Base-by-base conservation (phyloP, 2,113 vertebrate species). In the Tyto alba region DNA sequence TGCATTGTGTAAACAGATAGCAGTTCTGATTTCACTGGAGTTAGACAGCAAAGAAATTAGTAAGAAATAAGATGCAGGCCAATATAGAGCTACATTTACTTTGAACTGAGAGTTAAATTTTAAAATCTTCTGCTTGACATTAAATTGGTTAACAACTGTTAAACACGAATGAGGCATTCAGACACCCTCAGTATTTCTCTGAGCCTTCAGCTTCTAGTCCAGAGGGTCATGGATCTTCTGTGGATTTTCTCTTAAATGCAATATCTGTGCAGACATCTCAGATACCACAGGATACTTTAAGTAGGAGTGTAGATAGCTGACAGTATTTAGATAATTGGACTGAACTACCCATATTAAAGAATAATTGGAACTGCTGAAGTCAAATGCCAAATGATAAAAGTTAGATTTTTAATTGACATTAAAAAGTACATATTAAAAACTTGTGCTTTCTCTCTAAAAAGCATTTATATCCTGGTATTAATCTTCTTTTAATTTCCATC, bases 131-230 rank as follows among this genome's bases (percentile, higher is more conserved):
- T 63, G 7, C 16, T 91, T 82, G 32, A 38, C 8, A 53, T 14
- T 25, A 83, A 56, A 60, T 83, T 82, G 75, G 10, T 48, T 69
- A 72, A 59, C 16, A 76, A 40, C 40, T 74, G 12, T 48, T 41
- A 78, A 47, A 94, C 16, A 5, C 69, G 9, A 53, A 80, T 32
- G 59, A 91, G 43, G 9, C 23, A 50, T 78, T 75, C 32, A 88
- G 27, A 59, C 2, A 29, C 3, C 1, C 4, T n/a, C 0, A 0
- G 9, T 62, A 57, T 43, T 78, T 80, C 32, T 74, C 9, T 2
- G 1, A 17, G 4, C 13, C 15, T 84, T 67, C 59, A 71, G 9
- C 11, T 74, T 71, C 52, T 45, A 67, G 25, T 57, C 50, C 15
- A 17, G 21, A 67, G 26, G 40, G 15, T 60, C 34, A 26, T n/a